Evolutionary conservation across 2,888 invertebrate species (phyloP).

Genomic region (Drosophila pegasa): DNA sequence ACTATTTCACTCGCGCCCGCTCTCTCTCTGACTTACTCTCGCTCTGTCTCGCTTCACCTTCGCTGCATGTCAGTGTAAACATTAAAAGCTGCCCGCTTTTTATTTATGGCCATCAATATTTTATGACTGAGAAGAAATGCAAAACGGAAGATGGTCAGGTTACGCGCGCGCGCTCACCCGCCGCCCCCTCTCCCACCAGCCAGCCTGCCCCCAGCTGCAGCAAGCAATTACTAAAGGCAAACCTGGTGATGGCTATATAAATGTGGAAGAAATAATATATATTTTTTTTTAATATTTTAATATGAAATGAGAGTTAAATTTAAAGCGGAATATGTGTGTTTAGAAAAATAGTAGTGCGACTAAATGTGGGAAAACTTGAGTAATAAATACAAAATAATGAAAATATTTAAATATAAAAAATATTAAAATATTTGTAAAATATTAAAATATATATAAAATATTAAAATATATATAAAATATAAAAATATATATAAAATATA

Average conservation of each 20-base stretch:
- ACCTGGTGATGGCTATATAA: background rate
- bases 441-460: no score
- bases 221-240: conserved; percentile 42
- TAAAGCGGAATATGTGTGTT: no score
- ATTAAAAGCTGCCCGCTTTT: conserved; percentile 69
- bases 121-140: conserved; percentile 61
- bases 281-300: conserved; percentile 7
- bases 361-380: no score
- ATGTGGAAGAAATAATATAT: conserved; percentile 27
- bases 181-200: background rate
- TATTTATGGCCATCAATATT: conserved; percentile 76
- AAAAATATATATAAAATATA: no score
- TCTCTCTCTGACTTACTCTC: background rate
- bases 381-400: no score
- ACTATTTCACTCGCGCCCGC: background rate
- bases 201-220: background rate
- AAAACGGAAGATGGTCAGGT: conserved; percentile 36
- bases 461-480: background rate
- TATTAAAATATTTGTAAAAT: no score
- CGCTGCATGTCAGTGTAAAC: conserved; percentile 33
- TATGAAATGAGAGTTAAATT: conserved; percentile 9
- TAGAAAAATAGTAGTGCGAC: no score
- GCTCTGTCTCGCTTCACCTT: background rate
- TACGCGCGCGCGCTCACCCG: background rate
- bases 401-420: no score